phyloP scores from a whole-genome alignment of 2,113 vertebrate genomes.

The Boulengeromyrus knoepffleri region DNA sequence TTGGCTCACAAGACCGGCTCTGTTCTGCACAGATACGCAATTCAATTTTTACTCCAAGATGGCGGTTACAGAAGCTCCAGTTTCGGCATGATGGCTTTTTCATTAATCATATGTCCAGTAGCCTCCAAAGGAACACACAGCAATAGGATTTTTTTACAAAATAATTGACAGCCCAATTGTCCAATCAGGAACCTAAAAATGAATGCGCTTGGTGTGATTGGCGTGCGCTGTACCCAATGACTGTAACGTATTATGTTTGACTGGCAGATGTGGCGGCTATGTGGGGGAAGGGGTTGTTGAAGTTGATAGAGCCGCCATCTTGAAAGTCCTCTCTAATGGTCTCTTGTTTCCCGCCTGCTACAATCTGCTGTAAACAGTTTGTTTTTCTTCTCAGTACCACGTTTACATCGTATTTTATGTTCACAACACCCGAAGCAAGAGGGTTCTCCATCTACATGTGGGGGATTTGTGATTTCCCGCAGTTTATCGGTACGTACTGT shows the following conservation, averaged over 20 bases:
- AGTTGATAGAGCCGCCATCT: slow-evolving; percentile 70
- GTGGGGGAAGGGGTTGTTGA: slow-evolving; percentile 65
- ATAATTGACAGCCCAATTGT: not conserved
- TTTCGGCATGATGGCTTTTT: slow-evolving; percentile 1
- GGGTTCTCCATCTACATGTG: slow-evolving; percentile 49
- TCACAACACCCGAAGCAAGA: slow-evolving; percentile 30
- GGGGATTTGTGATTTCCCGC: slow-evolving; percentile 43
- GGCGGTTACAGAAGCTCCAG: slow-evolving; percentile 7
- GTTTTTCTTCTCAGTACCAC: slow-evolving; percentile 31
- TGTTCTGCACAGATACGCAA: not conserved
- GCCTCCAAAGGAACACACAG: not conserved
- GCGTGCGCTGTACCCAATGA: slow-evolving; percentile 47
- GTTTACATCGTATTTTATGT: slow-evolving; percentile 25
- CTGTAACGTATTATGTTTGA: slow-evolving; percentile 29
- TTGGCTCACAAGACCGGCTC: not conserved
- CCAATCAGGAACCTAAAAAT: not conserved
- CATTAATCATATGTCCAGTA: not conserved
- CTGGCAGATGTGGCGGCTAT: slow-evolving; percentile 42
- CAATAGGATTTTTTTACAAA: not conserved
- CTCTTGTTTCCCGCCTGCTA: slow-evolving; percentile 62
- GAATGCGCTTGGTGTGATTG: slow-evolving; percentile 16
- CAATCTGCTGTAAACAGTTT: slow-evolving; percentile 55
- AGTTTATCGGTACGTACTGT: slow-evolving; percentile 61
- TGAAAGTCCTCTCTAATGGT: slow-evolving; percentile 59
- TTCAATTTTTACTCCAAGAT: slow-evolving; percentile 2